These are phyloP conservation scores for Caenorhabditis sinica DNA, from an alignment of 2,888 invertebrate genomes.

Conservation along the genomic window DNA sequence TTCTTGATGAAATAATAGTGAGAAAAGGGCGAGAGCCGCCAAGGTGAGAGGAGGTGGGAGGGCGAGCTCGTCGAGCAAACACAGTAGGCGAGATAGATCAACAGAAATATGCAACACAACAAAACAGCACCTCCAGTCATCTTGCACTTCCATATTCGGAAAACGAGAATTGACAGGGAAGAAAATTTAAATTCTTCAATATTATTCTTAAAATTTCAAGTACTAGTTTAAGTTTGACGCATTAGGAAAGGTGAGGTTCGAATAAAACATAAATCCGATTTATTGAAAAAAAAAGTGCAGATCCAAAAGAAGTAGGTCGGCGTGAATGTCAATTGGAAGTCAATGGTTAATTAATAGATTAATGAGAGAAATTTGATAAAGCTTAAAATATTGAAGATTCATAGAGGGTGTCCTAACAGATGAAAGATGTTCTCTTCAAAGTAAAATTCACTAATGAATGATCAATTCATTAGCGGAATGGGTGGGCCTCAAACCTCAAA, in stretches of 20 bases:
- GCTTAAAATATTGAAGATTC: neutral
- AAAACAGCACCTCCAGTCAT: constrained; percentile 19
- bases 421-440: neutral
- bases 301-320: too few relatives aligned
- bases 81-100: constrained; percentile 61
- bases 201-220: constrained; percentile 4
- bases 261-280: too few relatives aligned
- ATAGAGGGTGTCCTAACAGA: too few relatives aligned
- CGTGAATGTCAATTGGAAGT: too few relatives aligned
- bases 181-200: neutral
- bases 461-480: constrained; percentile 15
- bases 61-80: constrained; percentile 61
- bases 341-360: too few relatives aligned
- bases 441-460: constrained; percentile 14
- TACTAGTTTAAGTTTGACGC: too few relatives aligned
- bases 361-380: neutral
- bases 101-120: constrained; percentile 62
- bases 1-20: constrained; percentile 51
- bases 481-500: constrained; percentile 34
- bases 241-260: too few relatives aligned
- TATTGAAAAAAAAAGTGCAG: too few relatives aligned
- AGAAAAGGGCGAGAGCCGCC: constrained; percentile 55
- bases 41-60: constrained; percentile 44
- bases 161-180: constrained; percentile 33
- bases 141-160: constrained; percentile 52